Percentiles rank a stretch among this genome's conserved stretches.
Evolutionary conservation across 2,888 invertebrate species (phyloP).

Genomic region (Petrolisthes manimaculis): DNA sequence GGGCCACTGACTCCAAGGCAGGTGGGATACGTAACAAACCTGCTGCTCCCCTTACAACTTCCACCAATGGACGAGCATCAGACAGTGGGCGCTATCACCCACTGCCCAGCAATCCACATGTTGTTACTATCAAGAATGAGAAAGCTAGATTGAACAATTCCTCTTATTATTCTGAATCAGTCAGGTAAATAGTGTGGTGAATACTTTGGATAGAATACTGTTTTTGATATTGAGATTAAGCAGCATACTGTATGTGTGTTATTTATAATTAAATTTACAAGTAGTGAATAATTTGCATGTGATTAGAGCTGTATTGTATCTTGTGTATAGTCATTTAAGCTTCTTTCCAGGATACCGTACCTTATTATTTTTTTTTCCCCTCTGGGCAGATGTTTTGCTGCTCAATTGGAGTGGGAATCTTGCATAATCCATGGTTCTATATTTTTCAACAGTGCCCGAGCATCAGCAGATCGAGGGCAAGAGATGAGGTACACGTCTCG

Average conservation of each 20-base stretch:
- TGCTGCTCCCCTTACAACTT: background rate
- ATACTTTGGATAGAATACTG: too few species aligned
- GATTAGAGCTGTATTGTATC: too few species aligned
- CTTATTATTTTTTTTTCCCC: too few species aligned
- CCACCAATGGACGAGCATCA: background rate
- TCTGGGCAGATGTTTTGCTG: too few species aligned
- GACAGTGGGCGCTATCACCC: slow-evolving; percentile 44
- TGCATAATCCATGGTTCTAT: background rate
- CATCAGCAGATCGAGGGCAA: background rate
- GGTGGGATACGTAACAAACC: background rate
- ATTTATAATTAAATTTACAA: too few species aligned
- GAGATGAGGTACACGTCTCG: background rate
- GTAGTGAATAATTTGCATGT: too few species aligned
- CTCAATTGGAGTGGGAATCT: too few species aligned
- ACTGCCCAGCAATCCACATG: slow-evolving; percentile 53
- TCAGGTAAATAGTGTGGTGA: too few species aligned
- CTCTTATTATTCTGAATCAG: background rate
- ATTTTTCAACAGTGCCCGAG: background rate
- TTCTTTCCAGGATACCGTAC: too few species aligned
- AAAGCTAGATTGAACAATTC: slow-evolving; percentile 31
- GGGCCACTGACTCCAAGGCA: background rate
- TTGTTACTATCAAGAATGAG: slow-evolving; percentile 60
- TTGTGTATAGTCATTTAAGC: too few species aligned
- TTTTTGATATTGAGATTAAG: too few species aligned
- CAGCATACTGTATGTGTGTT: background rate